These are phyloP conservation scores for Lepidothrix coronata DNA, from an alignment of 2,113 vertebrate species.

Conservation along the genomic window DNA sequence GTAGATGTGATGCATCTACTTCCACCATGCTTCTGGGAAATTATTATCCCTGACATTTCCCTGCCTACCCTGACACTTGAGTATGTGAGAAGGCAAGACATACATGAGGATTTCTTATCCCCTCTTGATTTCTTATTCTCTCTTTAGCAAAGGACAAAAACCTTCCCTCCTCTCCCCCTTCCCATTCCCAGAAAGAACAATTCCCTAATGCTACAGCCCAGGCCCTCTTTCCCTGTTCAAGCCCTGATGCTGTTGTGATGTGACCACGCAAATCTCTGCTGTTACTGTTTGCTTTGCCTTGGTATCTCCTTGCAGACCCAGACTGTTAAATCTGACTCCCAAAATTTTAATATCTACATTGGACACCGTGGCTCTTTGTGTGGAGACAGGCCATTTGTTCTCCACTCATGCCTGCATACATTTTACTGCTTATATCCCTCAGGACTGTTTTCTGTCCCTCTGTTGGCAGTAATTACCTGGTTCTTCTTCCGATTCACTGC, in stretches of 20 bases:
- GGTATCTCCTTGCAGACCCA: not conserved
- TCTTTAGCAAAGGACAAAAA: not conserved
- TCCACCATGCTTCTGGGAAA: not conserved
- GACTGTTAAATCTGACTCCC: not conserved
- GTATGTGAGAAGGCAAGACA: not conserved
- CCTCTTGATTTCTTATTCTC: not conserved
- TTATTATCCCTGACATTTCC: not conserved
- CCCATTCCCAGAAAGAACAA: not conserved
- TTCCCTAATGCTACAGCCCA: not conserved
- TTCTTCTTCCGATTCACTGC: not conserved
- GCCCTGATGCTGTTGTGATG: no score
- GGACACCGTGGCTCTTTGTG: not conserved
- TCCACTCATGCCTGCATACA: not conserved
- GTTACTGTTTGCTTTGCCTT: not conserved
- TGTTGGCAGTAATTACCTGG: conserved; percentile 32
- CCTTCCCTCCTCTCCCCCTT: not conserved
- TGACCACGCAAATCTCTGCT: not conserved
- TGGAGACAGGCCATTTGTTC: not conserved
- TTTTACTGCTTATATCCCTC: not conserved
- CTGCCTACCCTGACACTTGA: not conserved
- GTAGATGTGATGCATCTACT: not conserved
- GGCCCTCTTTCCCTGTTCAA: not conserved
- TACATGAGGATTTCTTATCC: not conserved
- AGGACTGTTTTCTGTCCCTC: not conserved
- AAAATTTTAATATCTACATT: not conserved